phyloP scores from a whole-genome alignment of 2,113 vertebrate species.

The Aphyosemion australe region DNA sequence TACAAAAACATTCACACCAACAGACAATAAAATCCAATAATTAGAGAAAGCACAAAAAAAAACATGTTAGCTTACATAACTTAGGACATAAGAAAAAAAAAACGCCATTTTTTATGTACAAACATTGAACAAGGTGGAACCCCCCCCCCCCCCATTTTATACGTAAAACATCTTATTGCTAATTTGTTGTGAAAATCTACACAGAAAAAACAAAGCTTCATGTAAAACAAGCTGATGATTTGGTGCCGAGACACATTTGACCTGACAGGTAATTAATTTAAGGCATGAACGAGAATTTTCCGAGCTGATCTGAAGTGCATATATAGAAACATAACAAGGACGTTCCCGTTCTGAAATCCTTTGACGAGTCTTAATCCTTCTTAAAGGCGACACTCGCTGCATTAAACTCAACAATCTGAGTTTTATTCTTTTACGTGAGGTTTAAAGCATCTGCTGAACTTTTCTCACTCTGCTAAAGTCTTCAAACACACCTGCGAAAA shows the following conservation, averaged over 20 bases:
- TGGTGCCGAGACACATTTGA: conserved; percentile 8
- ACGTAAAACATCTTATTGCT: conserved; percentile 26
- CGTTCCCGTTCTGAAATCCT: not conserved
- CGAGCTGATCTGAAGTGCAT: conserved; percentile 42
- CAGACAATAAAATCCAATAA: conserved; percentile 26
- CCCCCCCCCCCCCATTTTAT: not conserved
- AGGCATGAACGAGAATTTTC: conserved; percentile 54
- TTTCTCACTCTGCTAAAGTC: not conserved
- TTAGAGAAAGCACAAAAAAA: conserved; percentile 18
- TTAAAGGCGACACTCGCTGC: not conserved
- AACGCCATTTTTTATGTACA: conserved; percentile 11
- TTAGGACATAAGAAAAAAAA: conserved; percentile 24
- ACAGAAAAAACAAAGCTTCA: not conserved
- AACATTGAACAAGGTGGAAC: not conserved
- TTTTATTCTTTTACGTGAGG: no score
- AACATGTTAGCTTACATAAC: conserved; percentile 54
- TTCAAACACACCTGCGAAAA: conserved; percentile 10
- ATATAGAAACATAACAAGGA: conserved; percentile 22
- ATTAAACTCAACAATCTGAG: not conserved
- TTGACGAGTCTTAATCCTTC: conserved; percentile 10
- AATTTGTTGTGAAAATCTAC: conserved; percentile 10
- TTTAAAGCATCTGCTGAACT: conserved; percentile 13
- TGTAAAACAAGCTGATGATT: not conserved
- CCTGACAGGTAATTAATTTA: conserved; percentile 41
- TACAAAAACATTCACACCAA: conserved; percentile 43